Percentiles rank a stretch among this genome's conserved stretches.
phyloP scores from a whole-genome alignment of 2,113 vertebrate species.

The Protobothrops flavoviridis region DNA sequence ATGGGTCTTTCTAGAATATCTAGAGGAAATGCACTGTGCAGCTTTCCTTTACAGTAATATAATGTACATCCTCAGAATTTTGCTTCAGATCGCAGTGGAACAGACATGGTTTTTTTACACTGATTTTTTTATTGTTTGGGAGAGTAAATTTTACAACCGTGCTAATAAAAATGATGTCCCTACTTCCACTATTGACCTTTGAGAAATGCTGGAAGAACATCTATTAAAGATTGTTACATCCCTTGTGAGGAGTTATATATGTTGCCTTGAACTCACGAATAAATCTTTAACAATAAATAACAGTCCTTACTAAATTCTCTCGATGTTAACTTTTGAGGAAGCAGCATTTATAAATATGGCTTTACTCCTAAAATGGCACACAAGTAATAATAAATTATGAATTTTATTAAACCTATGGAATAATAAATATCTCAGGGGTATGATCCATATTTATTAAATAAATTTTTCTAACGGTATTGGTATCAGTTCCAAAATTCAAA shows the following conservation, averaged over 20 bases:
- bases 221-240: neutral
- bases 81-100: neutral
- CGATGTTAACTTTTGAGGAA: neutral
- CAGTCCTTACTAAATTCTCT: neutral
- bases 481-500: neutral
- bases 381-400: neutral
- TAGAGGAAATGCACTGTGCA: neutral
- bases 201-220: neutral
- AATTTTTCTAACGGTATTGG: neutral
- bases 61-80: neutral
- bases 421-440: neutral
- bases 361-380: neutral
- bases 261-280: neutral
- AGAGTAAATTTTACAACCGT: neutral
- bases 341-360: neutral
- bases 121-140: neutral
- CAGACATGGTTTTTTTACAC: neutral
- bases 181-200: neutral
- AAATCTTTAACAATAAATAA: neutral
- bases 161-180: neutral
- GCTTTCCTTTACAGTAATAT: neutral
- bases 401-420: neutral
- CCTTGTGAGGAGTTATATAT: neutral
- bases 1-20: neutral
- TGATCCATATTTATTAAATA: neutral